A percentile compares a stretch with the other conserved stretches of the same genome.
phyloP scores from a whole-genome alignment of 2,797 vertebrate species.

The Alfaro cultratus region DNA sequence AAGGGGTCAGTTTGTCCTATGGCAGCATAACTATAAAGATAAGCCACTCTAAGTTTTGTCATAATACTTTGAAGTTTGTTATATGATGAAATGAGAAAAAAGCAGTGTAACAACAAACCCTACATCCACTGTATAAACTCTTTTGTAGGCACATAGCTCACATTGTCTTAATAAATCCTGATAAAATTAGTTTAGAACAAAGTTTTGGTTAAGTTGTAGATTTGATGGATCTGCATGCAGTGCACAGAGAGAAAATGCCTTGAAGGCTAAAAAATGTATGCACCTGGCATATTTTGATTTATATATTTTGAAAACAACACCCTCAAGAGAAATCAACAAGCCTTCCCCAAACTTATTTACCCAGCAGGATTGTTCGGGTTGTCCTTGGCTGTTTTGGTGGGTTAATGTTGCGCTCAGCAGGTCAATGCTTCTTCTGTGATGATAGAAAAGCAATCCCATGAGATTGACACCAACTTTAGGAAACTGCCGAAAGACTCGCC shows the following conservation, averaged over 20 bases:
- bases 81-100: neutral
- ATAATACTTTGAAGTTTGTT: neutral
- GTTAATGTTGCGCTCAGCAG: neutral
- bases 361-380: neutral
- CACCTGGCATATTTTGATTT: too few species aligned
- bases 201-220: constrained; percentile 1
- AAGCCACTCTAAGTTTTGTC: too few species aligned
- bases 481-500: neutral
- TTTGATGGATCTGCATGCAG: neutral
- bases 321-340: neutral
- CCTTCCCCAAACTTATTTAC: neutral
- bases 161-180: neutral
- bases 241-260: neutral
- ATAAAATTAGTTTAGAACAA: neutral
- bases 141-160: neutral
- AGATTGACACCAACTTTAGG: neutral
- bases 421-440: neutral
- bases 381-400: neutral
- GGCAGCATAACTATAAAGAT: too few species aligned
- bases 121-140: neutral
- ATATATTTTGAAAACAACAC: neutral
- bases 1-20: too few species aligned
- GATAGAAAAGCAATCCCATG: neutral
- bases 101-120: neutral
- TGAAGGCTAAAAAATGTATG: neutral